These are phyloP conservation scores for Taeniopygia guttata DNA, from an alignment of 2,797 vertebrate species.

Conservation along the genomic window DNA sequence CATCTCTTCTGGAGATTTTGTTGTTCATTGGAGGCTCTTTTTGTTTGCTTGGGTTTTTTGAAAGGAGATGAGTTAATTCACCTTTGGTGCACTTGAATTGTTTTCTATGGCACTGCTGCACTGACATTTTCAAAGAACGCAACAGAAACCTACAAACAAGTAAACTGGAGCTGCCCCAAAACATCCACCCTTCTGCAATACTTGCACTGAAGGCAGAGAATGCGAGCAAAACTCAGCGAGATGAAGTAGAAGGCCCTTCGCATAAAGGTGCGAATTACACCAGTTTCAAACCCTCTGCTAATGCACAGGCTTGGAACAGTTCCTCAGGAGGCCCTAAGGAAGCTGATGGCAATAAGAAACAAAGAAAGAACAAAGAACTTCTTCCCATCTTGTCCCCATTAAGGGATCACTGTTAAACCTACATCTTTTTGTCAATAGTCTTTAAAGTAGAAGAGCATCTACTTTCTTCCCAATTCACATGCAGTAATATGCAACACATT, in stretches of 20 bases:
- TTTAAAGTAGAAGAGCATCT: neutral
- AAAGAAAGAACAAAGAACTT: neutral
- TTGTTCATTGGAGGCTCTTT: neutral
- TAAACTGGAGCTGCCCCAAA: neutral
- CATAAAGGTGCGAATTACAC: neutral
- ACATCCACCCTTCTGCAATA: neutral
- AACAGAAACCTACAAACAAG: neutral
- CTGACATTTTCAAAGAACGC: neutral
- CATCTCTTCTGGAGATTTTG: neutral
- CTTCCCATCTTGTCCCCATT: neutral
- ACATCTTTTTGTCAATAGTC: neutral
- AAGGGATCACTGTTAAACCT: neutral
- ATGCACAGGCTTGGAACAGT: accelerated
- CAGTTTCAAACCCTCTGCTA: neutral
- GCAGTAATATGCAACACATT: neutral
- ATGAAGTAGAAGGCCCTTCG: neutral
- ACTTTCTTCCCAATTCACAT: neutral
- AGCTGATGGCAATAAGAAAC: neutral
- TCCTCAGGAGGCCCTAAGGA: neutral
- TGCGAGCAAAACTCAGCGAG: neutral
- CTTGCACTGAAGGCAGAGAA: neutral
- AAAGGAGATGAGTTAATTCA: neutral
- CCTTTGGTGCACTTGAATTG: neutral
- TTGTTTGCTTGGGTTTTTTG: neutral
- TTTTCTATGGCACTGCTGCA: neutral